Conservation (phyloP, 2,888 invertebrate genomes). For the Polietes domitor region DNA sequence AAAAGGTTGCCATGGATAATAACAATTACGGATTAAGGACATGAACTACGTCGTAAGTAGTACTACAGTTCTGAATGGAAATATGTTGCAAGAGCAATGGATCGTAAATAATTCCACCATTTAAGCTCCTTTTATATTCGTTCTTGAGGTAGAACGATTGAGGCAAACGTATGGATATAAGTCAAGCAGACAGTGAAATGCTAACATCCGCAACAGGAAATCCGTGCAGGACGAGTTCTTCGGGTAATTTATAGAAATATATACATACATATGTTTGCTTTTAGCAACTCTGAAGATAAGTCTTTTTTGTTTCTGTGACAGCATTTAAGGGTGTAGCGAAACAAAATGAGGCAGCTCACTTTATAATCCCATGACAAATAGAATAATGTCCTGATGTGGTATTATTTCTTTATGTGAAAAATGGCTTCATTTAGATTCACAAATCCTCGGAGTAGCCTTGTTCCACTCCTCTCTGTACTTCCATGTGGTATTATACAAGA, state of each 20-base stretch:
- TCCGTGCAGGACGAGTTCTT: slow-evolving; percentile 1
- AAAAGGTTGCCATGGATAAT: slow-evolving; percentile 62
- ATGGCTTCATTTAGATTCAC: slow-evolving; percentile 1
- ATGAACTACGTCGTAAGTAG: slow-evolving; percentile 48
- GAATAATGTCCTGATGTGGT: neutral
- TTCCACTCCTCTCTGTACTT: neutral
- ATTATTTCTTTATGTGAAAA: neutral
- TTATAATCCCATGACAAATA: slow-evolving; percentile 25
- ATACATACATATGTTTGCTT: neutral
- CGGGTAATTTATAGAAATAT: neutral
- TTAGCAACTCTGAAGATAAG: neutral
- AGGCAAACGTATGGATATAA: slow-evolving; percentile 4
- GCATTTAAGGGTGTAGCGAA: neutral
- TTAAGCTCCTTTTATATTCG: slow-evolving; percentile 33
- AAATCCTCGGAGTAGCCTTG: neutral
- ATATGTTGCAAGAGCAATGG: slow-evolving; percentile 63
- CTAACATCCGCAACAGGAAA: neutral
- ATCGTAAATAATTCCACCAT: slow-evolving; percentile 59
- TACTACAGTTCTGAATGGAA: slow-evolving; percentile 44
- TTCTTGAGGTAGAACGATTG: neutral
- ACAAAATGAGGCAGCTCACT: neutral
- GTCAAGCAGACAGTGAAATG: neutral
- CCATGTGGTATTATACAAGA: too few species aligned
- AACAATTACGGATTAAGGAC: slow-evolving; percentile 63
- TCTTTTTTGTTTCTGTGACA: neutral